A percentile compares a stretch with the other conserved stretches of the same genome.
phyloP scores from a whole-genome alignment of 2,888 invertebrate species.

The Xestobium rufovillosum region DNA sequence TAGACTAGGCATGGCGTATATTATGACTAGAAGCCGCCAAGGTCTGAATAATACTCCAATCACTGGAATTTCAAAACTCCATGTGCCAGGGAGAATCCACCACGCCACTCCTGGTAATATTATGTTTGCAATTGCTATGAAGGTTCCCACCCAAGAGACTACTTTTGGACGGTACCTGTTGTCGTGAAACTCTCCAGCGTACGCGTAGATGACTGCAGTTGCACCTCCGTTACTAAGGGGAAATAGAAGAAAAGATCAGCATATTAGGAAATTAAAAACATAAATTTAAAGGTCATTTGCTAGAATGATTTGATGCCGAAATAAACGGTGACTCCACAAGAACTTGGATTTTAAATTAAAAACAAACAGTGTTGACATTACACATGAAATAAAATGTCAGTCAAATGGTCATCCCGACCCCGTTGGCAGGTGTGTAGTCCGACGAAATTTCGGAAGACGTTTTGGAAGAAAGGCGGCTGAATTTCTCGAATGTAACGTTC shows the following conservation, averaged over 20 bases:
- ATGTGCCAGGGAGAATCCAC: constrained; percentile 35
- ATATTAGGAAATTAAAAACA: neutral
- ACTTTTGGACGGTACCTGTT: constrained; percentile 42
- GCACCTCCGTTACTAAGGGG: constrained; percentile 41
- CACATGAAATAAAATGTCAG: no score
- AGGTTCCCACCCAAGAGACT: constrained; percentile 39
- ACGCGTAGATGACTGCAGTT: constrained; percentile 47
- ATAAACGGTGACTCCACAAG: no score
- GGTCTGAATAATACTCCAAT: constrained; percentile 37
- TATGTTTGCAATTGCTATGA: constrained; percentile 39
- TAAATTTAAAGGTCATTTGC: no score
- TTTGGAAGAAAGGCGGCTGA: no score
- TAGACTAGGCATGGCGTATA: constrained; percentile 38
- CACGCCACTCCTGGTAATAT: constrained; percentile 39
- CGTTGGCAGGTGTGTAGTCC: no score
- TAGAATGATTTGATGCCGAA: no score
- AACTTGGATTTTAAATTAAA: no score
- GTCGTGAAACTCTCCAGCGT: constrained; percentile 48
- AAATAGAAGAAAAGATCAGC: no score
- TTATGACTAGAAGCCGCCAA: constrained; percentile 38
- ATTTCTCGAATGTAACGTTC: no score
- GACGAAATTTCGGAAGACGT: no score
- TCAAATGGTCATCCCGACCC: no score
- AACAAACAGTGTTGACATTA: no score
- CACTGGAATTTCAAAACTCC: constrained; percentile 42